Base-by-base conservation (phyloP, 2,113 vertebrate genomes). In the Scalopus aquaticus region DNA sequence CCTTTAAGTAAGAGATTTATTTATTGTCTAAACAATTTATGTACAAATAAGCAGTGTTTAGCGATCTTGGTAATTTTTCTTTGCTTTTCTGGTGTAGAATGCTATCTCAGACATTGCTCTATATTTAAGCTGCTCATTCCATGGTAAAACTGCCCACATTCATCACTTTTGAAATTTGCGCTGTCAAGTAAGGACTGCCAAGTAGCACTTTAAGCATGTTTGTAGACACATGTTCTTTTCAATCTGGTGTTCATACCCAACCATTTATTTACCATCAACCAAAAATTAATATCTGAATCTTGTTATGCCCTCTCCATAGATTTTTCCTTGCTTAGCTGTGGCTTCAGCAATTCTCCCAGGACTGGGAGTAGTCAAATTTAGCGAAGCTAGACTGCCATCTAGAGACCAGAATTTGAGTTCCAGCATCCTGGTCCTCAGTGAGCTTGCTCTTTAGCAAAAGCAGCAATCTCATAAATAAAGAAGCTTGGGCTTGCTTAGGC, bases 341-440 rank as follows among this genome's bases (percentile, higher is more conserved):
- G 2, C 72, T 97, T 94, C 60, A 46, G 51, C 87, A 88, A 49
- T 88, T 94, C 24, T 39, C 24, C 69, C 77, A 88, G 39, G 28
- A 84, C 0, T 72, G 72, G 13, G 35, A 94, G 30, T 76, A 88
- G 76, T 97, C 84, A 79, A 80, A 95, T 98, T 98, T 89, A 98
- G 98, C 97, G 98, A 97, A 94, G 93, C 97, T 96, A 98, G 94
- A 98, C 97, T 98, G 98, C 98, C 98, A 99, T 97, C 98, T 99
- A 99, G 97, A 98, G 98, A 97, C 96, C 97, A 97, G 58, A 80
- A 20, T 95, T 96, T 81, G 67, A 95, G 95, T 94, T 97, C 95
- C 60, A 93, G 54, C 10, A 2, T 77, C 91, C 84, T 97, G 92
- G 39, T 76, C 82, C 72, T 83, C 94, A 96, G 88, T 58, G 83